Base-by-base conservation (phyloP, 2,888 invertebrate genomes). In the Thysanoteuthis rhombus region DNA sequence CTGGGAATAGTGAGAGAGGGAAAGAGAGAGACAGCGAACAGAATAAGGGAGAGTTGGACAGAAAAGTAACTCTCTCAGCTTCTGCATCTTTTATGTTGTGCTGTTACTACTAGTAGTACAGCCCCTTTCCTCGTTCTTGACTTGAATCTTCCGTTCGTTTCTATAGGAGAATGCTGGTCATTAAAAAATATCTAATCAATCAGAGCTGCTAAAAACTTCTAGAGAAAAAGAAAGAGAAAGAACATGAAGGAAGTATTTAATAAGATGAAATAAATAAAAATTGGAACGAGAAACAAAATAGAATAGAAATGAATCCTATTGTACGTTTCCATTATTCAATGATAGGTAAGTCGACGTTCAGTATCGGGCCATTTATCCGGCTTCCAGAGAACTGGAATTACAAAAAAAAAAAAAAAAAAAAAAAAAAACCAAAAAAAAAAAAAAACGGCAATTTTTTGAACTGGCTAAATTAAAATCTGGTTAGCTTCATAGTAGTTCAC, bases 181-280 rank as follows among this genome's bases (percentile, higher is more conserved):
- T 92, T 92, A 92, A 92, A 91, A 39, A 92, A 92, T 39, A 92
- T 45, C 32, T 42, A 40, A 92, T 92, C 92, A 92, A 92, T 92
- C 92, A 92, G 25, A n/a, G n/a, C 39, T 38, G n/a, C 42, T n/a
- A 75, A 75, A 36, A 75, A 36, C 36, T 75, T 75, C 75, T n/a
- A n/a, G 6, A 75, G 25, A 58, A 25, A 58, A 28, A n/a, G n/a
- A n/a, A n/a, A n/a, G n/a, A 75, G 12, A 75, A 75, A 75, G n/a
- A 16, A 75, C 36, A 19, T 75, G n/a, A 75, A 75, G 16, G 4
- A 58, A 58, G n/a, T 75, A 36, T 75, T 75, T n/a, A 75, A 75
- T n/a, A 10, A 0, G 75, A n/a, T n/a, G 10, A 75, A n/a, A 75
- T n/a, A 75, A n/a, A n/a, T 75, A 75, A 75, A 75, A n/a, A 32